phyloP scores from a whole-genome alignment of 2,113 vertebrate genomes.

The Microtus richardsoni region DNA sequence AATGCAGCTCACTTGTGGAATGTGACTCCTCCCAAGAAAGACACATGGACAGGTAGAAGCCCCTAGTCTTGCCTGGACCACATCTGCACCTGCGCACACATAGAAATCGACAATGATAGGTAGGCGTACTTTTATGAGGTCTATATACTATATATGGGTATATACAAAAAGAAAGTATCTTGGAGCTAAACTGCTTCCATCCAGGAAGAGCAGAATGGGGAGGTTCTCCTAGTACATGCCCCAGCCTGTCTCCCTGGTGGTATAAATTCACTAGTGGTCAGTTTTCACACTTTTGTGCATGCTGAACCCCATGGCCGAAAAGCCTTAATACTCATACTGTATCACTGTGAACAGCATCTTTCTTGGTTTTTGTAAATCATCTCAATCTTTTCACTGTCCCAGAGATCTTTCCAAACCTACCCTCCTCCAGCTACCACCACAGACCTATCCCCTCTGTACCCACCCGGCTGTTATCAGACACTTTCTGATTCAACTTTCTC shows the following conservation, averaged over 20 bases:
- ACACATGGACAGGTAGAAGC: background rate
- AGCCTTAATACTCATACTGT: rapidly evolving
- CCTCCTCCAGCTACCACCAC: background rate
- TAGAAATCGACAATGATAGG: background rate
- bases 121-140: background rate
- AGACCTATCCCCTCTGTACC: too few relatives aligned
- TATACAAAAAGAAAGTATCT: background rate
- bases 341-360: background rate
- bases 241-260: rapidly evolving
- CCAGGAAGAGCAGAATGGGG: background rate
- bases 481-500: background rate
- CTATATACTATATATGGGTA: background rate
- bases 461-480: rapidly evolving
- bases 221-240: background rate
- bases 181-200: background rate
- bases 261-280: background rate
- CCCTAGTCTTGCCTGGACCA: background rate
- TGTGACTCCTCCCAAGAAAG: background rate
- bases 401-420: background rate
- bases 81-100: background rate
- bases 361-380: background rate
- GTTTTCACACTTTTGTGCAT: background rate
- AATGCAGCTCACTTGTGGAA: background rate
- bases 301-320: background rate
- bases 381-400: background rate